These are phyloP conservation scores for Meteorus cinctellus DNA, from an alignment of 2,888 invertebrate species.

Conservation along the genomic window DNA sequence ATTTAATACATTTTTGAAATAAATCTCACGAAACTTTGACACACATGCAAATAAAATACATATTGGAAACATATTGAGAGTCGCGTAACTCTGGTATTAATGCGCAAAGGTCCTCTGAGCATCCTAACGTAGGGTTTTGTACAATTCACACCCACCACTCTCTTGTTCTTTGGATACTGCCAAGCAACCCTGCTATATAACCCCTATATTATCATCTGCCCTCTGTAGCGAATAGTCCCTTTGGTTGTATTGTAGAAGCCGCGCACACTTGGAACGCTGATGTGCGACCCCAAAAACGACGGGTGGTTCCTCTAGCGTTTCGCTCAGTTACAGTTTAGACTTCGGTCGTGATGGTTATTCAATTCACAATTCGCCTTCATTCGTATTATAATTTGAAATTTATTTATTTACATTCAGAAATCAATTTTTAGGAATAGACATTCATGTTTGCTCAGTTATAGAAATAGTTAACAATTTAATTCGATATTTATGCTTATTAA, in stretches of 20 bases:
- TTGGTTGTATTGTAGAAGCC: conserved; percentile 26
- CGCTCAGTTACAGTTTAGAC: conserved; percentile 59
- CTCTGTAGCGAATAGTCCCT: not conserved
- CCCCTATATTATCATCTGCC: conserved; percentile 1
- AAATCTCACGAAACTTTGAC: too few species aligned
- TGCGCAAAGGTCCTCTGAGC: conserved; percentile 67
- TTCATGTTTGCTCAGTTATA: too few species aligned
- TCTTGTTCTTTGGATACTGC: conserved; percentile 29
- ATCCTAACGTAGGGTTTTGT: conserved; percentile 60
- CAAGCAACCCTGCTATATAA: not conserved
- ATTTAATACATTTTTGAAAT: too few species aligned
- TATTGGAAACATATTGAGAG: conserved; percentile 57
- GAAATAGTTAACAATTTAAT: too few species aligned
- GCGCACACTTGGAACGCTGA: conserved; percentile 41
- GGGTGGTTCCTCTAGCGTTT: conserved; percentile 64
- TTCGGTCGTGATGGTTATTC: conserved; percentile 52
- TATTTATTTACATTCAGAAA: not conserved
- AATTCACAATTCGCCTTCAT: conserved; percentile 55
- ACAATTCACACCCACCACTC: conserved; percentile 49
- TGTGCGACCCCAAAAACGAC: conserved; percentile 55
- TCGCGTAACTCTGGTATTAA: conserved; percentile 70
- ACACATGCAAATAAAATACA: not conserved
- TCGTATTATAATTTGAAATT: not conserved
- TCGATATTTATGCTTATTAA: too few species aligned
- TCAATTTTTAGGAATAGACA: too few species aligned